These are phyloP conservation scores for Larimichthys crocea DNA, from an alignment of 2,113 vertebrate genomes.

Conservation along the genomic window DNA sequence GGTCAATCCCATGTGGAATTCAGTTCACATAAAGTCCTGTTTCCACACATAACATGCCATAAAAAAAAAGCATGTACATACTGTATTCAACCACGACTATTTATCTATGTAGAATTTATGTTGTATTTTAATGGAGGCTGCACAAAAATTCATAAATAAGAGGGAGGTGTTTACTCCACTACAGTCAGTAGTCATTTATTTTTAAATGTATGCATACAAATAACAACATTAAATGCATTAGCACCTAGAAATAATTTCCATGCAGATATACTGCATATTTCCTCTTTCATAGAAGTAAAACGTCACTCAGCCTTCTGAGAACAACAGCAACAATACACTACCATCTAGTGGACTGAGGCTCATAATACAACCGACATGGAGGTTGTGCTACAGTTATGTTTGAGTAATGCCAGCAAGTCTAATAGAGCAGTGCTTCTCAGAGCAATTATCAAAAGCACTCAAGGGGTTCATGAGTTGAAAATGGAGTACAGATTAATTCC, in stretches of 20 bases:
- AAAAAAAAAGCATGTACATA: background rate
- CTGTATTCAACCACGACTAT: background rate
- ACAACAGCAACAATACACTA: background rate
- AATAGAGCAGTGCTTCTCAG: constrained; percentile 13
- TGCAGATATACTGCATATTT: background rate
- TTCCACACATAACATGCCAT: background rate
- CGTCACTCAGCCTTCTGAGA: background rate
- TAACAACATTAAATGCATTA: background rate
- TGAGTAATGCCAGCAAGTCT: background rate
- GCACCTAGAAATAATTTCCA: background rate
- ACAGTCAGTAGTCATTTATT: background rate
- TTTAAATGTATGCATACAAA: background rate
- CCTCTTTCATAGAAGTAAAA: background rate
- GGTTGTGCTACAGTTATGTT: background rate
- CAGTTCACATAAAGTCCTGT: background rate
- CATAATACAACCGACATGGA: constrained; percentile 15
- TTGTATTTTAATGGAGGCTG: background rate
- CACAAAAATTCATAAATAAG: too few species aligned
- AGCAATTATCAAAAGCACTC: constrained; percentile 25
- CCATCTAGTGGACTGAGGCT: constrained; percentile 69
- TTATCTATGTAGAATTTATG: background rate
- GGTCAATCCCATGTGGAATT: background rate
- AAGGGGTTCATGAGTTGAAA: constrained; percentile 12
- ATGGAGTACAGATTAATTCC: constrained; percentile 47
- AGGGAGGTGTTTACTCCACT: too few species aligned